Evolutionary conservation across 2,888 invertebrate species (phyloP).

Genomic region (Apocheima hispidaria): DNA sequence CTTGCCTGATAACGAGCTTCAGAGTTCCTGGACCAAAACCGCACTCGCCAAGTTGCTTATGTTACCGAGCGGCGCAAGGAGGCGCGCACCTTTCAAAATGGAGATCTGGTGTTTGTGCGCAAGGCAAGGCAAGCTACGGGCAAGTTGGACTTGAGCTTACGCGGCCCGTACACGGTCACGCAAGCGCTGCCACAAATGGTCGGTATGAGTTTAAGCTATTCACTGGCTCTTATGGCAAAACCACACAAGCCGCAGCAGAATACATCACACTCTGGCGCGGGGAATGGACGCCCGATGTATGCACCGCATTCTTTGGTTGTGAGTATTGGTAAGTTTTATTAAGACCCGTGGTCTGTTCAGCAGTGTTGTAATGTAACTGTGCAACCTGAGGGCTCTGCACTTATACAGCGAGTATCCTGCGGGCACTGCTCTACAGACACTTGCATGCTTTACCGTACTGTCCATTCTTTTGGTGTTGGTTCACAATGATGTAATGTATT

Average conservation of each 20-base stretch:
- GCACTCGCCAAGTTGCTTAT: background rate
- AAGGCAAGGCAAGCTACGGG: background rate
- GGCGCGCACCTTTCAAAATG: background rate
- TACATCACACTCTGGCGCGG: background rate
- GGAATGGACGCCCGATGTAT: background rate
- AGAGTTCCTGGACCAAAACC: background rate
- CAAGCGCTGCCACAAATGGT: background rate
- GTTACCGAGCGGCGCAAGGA: background rate
- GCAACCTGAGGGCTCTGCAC: background rate
- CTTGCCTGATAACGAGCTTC: background rate
- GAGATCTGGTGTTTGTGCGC: background rate
- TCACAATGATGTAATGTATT: too few species aligned
- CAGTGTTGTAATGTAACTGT: background rate
- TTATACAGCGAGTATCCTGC: too few species aligned
- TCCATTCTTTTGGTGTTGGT: too few species aligned
- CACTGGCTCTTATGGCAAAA: background rate
- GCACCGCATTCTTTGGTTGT: background rate
- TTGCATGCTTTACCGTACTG: too few species aligned
- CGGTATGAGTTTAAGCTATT: background rate
- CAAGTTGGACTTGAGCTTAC: background rate
- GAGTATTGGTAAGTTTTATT: background rate
- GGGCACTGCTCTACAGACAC: too few species aligned
- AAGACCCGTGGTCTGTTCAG: background rate
- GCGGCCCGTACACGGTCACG: background rate
- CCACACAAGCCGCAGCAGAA: background rate